Percentiles rank a stretch among this genome's conserved stretches.
phyloP scores from a whole-genome alignment of 2,113 vertebrate species.

The Hylia prasina region DNA sequence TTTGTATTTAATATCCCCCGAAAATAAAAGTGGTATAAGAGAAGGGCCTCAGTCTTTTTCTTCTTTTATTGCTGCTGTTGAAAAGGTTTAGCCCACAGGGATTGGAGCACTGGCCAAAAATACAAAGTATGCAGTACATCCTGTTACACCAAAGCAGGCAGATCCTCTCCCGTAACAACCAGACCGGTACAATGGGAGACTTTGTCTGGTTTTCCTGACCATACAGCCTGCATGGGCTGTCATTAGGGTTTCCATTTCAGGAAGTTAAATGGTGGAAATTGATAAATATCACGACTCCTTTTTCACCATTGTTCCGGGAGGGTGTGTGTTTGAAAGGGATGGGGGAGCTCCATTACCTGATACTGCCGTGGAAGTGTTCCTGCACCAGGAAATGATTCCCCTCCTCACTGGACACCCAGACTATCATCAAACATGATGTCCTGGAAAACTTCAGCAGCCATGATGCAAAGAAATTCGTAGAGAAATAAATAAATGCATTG shows the following conservation, averaged over 20 bases:
- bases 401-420: neutral
- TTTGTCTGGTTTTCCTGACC: slow-evolving; percentile 41
- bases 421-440: neutral
- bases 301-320: slow-evolving; percentile 19
- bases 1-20: slow-evolving; percentile 56
- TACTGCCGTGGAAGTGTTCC: neutral
- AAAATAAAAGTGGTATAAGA: slow-evolving; percentile 57
- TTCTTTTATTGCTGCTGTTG: slow-evolving; percentile 58
- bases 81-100: slow-evolving; percentile 53
- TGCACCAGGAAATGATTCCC: neutral
- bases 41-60: slow-evolving; percentile 49
- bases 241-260: slow-evolving; percentile 54
- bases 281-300: slow-evolving; percentile 14
- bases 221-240: slow-evolving; percentile 19
- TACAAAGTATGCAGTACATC: slow-evolving; percentile 56
- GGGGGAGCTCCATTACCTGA: neutral
- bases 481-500: neutral
- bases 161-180: slow-evolving; percentile 28
- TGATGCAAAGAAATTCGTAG: neutral
- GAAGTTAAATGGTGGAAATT: slow-evolving; percentile 35
- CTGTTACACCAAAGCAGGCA: slow-evolving; percentile 37
- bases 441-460: neutral
- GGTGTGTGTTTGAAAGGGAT: neutral
- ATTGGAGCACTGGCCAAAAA: slow-evolving; percentile 20
- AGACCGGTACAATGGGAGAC: slow-evolving; percentile 49